Evolutionary conservation across 2,113 vertebrate genomes (phyloP).

Genomic region (Cranoglanis bouderius): DNA sequence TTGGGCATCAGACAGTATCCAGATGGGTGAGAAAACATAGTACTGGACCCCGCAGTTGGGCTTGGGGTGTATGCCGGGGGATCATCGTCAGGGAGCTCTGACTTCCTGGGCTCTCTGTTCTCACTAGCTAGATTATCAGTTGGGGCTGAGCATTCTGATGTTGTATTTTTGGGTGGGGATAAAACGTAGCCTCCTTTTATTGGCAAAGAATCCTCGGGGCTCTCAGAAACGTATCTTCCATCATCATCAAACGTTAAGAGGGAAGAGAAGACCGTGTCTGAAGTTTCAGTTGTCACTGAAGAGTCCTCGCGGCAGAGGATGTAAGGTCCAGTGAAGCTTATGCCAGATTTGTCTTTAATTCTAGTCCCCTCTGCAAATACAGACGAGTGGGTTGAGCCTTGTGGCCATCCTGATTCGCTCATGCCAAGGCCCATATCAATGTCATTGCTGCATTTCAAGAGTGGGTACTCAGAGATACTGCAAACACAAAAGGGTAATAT

Average conservation of each 20-base stretch:
- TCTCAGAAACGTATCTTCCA: not conserved
- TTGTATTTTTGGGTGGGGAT: slow-evolving; percentile 2
- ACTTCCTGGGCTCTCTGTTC: not conserved
- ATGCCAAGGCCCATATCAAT: not conserved
- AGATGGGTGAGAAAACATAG: slow-evolving; percentile 35
- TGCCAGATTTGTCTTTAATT: slow-evolving; percentile 36
- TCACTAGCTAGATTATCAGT: not conserved
- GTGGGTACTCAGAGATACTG: slow-evolving; percentile 27
- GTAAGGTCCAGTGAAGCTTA: slow-evolving; percentile 51
- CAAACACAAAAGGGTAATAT: slow-evolving; percentile 8
- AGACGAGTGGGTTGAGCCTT: not conserved
- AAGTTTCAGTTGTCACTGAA: not conserved
- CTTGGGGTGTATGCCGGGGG: slow-evolving; percentile 42
- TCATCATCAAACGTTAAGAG: not conserved
- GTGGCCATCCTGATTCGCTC: slow-evolving; percentile 4
- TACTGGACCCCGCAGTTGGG: not conserved
- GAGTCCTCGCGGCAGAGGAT: slow-evolving; percentile 45
- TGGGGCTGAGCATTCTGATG: not conserved
- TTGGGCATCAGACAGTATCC: slow-evolving; percentile 54
- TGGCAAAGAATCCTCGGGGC: not conserved
- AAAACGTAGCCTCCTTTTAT: slow-evolving; percentile 35
- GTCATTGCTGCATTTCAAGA: not conserved
- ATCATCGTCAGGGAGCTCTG: not conserved
- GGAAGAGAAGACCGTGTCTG: not conserved
- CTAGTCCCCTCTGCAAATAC: not conserved